Base-by-base conservation (phyloP, 2,888 invertebrate genomes). In the Andricus quercusramuli region DNA sequence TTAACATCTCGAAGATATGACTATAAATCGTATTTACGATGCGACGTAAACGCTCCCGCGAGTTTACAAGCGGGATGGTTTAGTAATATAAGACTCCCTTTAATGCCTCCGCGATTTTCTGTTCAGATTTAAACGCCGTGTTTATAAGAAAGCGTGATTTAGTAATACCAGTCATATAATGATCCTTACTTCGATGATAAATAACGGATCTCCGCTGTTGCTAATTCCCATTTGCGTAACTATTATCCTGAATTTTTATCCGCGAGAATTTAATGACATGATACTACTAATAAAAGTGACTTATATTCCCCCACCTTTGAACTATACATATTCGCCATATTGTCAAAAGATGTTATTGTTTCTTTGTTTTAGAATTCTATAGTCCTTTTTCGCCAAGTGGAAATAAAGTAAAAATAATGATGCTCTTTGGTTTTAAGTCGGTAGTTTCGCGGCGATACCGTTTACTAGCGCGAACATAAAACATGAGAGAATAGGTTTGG, bases 1-100 rank as follows among this genome's bases (percentile, higher is more conserved):
- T 59, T 70, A 70, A 70, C 70, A 70, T 70, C 70, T 70, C 29
- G 74, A 32, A 56, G 56, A 59, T 74, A 74, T 56, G 51, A 74
- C 74, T 59, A 74, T 74, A 74, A 74, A 56, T 74, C n/a, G 37
- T 74, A 74, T 74, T 51, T 56, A 74, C 74, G 74, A 74, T 59
- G 56, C 32, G n/a, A 56, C 17, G 32, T 74, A 74, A 74, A 56
- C 51, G 74, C n/a, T 32, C 20, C 11, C 9, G 56, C 32, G n/a
- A 51, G 51, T 74, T 74, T 74, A 74, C 56, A 56, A 15, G 32
- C 56, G 32, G 29, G 56, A 74, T 74, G 74, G 32, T 74, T 74
- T 74, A 74, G 74, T 74, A 74, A 74, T 74, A 74, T 74, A 74
- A 74, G 51, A 32, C 37, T 32, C 70, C n/a, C 13, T 74, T 29